Evolutionary conservation across 2,888 invertebrate genomes (phyloP).

Genomic region (Cataglyphis livida): DNA sequence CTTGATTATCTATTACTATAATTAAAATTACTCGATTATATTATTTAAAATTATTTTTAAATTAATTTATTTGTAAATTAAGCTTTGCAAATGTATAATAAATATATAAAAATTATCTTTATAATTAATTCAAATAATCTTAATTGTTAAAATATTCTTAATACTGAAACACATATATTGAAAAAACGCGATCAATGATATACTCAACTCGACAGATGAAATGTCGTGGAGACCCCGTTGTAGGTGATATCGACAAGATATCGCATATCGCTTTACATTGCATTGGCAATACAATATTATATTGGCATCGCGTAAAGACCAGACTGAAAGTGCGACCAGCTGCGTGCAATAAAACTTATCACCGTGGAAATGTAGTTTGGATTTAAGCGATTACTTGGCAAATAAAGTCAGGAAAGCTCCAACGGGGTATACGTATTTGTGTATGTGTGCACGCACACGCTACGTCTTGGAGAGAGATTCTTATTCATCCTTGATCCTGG

Average conservation of each 20-base stretch:
- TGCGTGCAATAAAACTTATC: constrained; percentile 53
- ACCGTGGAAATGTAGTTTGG: constrained; percentile 50
- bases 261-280: constrained; percentile 61
- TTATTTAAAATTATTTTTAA: neutral
- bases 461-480: constrained; percentile 36
- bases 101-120: neutral
- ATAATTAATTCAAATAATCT: neutral
- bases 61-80: neutral
- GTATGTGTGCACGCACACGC: neutral
- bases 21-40: neutral
- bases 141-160: neutral
- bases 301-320: neutral
- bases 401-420: constrained; percentile 53
- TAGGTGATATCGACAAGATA: constrained; percentile 33
- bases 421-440: neutral
- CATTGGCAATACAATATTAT: constrained; percentile 58
- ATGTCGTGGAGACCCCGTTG: constrained; percentile 37
- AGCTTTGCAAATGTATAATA: neutral
- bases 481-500: constrained; percentile 63
- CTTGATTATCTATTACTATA: neutral
- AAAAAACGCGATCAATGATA: neutral
- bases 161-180: neutral
- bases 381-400: constrained; percentile 63
- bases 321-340: constrained; percentile 46
- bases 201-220: constrained; percentile 45